Evolutionary conservation across 2,888 invertebrate species (phyloP), one percentile per base, ranked within the genome.

Genomic region (Eupithecia inturbata): DNA sequence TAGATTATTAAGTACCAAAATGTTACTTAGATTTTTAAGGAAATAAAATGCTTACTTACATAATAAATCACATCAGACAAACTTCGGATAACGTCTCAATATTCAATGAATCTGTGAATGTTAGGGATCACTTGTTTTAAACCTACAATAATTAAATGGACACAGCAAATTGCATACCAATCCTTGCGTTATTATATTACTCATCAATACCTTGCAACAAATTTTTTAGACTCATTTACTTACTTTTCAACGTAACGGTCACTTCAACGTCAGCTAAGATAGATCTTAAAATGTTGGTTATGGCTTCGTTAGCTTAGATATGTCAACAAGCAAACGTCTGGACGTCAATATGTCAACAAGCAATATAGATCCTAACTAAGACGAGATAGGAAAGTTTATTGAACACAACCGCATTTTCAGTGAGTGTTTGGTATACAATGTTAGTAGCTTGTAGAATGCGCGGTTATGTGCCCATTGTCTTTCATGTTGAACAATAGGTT

Each of bases 361-460:
- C 71, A 60, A 87, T 82, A 84, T 73, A 81, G 75, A 75, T 79
- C 80, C 74, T 85, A 82, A 73, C 33, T 3, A 39, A 73, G 78
- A 81, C 72, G 80, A 83, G 86, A 77, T 73, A 73, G 53, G 75
- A 78, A 73, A 82, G 89, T 86, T 85, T 88, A 87, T 85, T 80
- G 79, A 82, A 87, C 83, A 80, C 49, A 36, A 26, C 14, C 14
- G 74, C 77, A 79, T 80, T 84, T 82, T 80, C 82, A 74, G 19
- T 57, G 68, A 67, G 73, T 88, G 89, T 91, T 92, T 90, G 84
- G 86, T 84, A 90, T 88, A 89, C 91, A 91, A 87, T 86, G 82
- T 83, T 80, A 81, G 83, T 86, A 87, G 88, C 87, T 79, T 72
- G 71, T 74, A 89, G 92, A 92, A 92, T 93, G 90, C 77, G 80